Evolutionary conservation across 2,797 vertebrate species (phyloP).

Genomic region (Oreortyx pictus): DNA sequence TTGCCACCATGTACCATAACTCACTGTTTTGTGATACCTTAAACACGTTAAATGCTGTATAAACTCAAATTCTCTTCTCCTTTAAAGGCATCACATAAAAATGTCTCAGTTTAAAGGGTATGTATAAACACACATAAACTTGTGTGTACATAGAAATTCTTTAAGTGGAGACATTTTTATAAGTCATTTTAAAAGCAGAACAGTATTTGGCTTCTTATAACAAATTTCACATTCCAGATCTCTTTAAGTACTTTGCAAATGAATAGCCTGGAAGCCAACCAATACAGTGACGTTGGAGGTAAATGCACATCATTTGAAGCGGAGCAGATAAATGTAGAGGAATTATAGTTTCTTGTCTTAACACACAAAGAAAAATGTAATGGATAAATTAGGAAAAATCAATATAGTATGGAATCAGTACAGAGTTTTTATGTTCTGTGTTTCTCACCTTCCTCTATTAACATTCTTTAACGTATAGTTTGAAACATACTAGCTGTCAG

Average conservation of each 20-base stretch:
- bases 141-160: neutral
- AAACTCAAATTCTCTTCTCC: neutral
- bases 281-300: neutral
- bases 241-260: conserved; percentile 29
- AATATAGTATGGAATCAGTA: neutral
- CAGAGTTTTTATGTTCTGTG: neutral
- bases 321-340: neutral
- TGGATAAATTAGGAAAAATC: neutral
- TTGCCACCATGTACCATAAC: neutral
- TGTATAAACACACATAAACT: neutral
- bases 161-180: conserved; percentile 23
- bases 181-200: conserved; percentile 4
- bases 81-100: conserved; percentile 29
- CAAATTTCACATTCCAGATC: neutral
- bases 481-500: neutral
- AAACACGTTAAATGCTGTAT: neutral
- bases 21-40: neutral
- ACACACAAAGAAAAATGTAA: neutral
- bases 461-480: neutral
- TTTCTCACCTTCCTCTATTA: neutral
- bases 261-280: conserved; percentile 13
- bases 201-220: neutral
- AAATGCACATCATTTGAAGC: neutral
- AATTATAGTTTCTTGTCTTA: conserved; percentile 4
- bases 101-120: neutral